A percentile compares a stretch with the other conserved stretches of the same genome.
phyloP scores from a whole-genome alignment of 2,888 invertebrate genomes.

The Drosophila limbata region DNA sequence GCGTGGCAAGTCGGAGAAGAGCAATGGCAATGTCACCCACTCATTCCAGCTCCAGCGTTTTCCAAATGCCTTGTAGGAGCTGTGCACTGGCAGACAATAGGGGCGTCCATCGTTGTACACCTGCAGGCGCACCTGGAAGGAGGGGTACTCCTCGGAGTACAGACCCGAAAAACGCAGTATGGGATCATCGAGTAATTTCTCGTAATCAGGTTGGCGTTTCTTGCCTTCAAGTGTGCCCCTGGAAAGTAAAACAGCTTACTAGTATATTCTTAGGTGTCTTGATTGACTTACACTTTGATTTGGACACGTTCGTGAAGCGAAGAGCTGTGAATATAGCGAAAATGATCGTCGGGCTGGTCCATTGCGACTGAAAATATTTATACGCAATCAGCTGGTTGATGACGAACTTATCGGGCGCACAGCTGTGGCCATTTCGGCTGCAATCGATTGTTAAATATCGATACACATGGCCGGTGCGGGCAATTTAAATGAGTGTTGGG shows the following conservation, averaged over 20 bases:
- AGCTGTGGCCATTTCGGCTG: constrained; percentile 23
- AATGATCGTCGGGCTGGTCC: constrained; percentile 89
- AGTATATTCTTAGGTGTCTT: not conserved
- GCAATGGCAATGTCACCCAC: constrained; percentile 96
- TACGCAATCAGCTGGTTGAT: constrained; percentile 42
- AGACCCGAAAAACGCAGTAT: constrained; percentile 96
- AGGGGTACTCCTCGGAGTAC: constrained; percentile 93
- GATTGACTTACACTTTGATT: constrained; percentile 93
- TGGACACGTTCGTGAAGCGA: constrained; percentile 94
- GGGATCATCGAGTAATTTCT: constrained; percentile 94
- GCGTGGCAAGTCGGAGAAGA: constrained; percentile 95
- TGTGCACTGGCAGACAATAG: constrained; percentile 93
- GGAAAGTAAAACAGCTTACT: constrained; percentile 32
- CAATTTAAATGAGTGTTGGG: constrained; percentile 1
- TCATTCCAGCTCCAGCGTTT: constrained; percentile 99
- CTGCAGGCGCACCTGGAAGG: constrained; percentile 95
- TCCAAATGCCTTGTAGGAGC: constrained; percentile 96
- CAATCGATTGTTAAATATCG: constrained; percentile 11
- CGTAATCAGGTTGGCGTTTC: constrained; percentile 93
- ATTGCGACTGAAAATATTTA: constrained; percentile 53
- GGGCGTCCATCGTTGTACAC: constrained; percentile 92
- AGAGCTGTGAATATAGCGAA: constrained; percentile 95
- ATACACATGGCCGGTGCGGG: constrained; percentile 5
- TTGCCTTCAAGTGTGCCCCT: constrained; percentile 98
- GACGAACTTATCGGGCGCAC: constrained; percentile 21